Evolutionary conservation across 2,888 invertebrate genomes (phyloP), one percentile per base, ranked within the genome.

Genomic region (Brachyopa scutellaris): DNA sequence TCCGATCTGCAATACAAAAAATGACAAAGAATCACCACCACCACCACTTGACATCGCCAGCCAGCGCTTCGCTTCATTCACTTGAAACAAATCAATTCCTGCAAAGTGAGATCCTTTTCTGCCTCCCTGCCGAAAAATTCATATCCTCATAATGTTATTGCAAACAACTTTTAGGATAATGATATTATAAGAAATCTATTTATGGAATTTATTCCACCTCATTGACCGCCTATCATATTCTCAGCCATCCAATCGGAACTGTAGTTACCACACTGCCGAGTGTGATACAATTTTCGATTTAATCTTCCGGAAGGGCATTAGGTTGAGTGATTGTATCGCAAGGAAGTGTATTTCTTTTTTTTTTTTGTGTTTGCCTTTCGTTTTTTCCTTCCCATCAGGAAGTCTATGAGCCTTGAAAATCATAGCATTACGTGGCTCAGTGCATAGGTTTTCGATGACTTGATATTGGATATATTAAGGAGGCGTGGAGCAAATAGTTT

Each of bases 241-340:
- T 21, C 29, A 47, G 47, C 33, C 55, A 61, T 67, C 40, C 67
- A 80, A 74, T 80, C 74, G 55, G 62, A 77, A 69, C 61, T 57
- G 74, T 67, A 69, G 73, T 64, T 66, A 59, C 42, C 57, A 62
- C 67, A 59, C 55, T 40, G 55, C 55, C 67, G 42, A 74, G 79
- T 74, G 79, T 74, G 79, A 80, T 80, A 80, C 47, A 74, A 80
- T 80, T 74, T 74, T 74, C 61, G 79, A 80, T 74, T 80, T 69
- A 80, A 80, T 74, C 79, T 80, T 74, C 79, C 74, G 74, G 79
- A 80, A 80, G 62, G 67, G 74, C 79, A 80, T 80, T 74, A 74
- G 74, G 74, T 74, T 80, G 74, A 80, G 79, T 55, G 79, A 80
- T 80, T 80, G 79, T 80, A 80, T 80, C 67, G 64, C 40, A 57